Evolutionary conservation across 2,113 vertebrate species (phyloP).

Genomic region (Ictidomys tridecemlineatus): DNA sequence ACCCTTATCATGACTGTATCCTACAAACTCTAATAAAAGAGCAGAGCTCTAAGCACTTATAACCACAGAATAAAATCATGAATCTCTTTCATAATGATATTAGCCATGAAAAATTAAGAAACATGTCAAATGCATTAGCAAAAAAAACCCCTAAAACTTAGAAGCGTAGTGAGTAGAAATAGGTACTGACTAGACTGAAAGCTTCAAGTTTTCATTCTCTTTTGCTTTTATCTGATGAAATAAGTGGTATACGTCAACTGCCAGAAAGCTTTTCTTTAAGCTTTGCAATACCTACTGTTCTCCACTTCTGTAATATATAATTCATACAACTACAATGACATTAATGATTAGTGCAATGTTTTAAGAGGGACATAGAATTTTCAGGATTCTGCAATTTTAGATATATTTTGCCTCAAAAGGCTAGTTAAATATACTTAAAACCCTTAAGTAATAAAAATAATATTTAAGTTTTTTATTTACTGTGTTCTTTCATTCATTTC

Average conservation of each 20-base stretch:
- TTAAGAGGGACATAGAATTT: background rate
- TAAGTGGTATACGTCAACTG: constrained; percentile 19
- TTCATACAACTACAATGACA: background rate
- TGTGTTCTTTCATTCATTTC: background rate
- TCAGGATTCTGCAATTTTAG: background rate
- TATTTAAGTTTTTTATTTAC: background rate
- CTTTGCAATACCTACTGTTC: background rate
- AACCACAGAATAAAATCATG: constrained; percentile 39
- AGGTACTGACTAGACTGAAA: constrained; percentile 51
- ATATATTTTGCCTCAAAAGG: background rate
- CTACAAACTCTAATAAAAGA: constrained; percentile 33
- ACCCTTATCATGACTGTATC: background rate
- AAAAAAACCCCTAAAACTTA: constrained; percentile 46
- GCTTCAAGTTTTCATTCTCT: constrained; percentile 70
- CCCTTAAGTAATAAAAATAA: background rate
- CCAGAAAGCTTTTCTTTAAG: background rate
- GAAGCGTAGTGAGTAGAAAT: constrained; percentile 62
- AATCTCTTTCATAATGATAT: constrained; percentile 31
- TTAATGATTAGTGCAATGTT: background rate
- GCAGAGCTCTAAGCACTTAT: background rate
- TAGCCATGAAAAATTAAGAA: constrained; percentile 71
- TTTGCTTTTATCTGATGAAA: constrained; percentile 76
- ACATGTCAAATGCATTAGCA: constrained; percentile 60
- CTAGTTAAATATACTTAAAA: background rate
- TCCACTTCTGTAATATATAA: background rate